A percentile compares a stretch with the other conserved stretches of the same genome.
Conservation (phyloP, 1,140 invertebrate genomes). For the Leptinotarsa undecemlineata region DNA sequence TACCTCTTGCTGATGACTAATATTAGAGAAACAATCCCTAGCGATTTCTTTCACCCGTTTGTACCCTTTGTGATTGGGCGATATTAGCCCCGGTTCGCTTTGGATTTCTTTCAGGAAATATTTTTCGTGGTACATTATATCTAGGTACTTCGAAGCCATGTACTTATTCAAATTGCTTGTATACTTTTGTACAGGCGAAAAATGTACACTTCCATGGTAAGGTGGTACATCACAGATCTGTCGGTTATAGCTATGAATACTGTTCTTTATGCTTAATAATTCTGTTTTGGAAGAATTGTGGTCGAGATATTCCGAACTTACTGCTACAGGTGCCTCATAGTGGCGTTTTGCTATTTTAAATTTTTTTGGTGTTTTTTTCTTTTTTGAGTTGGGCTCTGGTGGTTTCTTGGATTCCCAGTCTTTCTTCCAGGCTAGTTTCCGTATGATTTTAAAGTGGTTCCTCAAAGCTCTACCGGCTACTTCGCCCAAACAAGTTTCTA, state of each 20-base stretch:
- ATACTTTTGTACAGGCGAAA: slow-evolving; percentile 56
- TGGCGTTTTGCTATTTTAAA: background rate
- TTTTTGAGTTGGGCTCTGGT: slow-evolving; percentile 55
- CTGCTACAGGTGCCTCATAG: background rate
- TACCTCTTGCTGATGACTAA: slow-evolving; percentile 55
- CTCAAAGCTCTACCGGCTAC: slow-evolving; percentile 47
- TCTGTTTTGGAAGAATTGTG: slow-evolving; percentile 17
- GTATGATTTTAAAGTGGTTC: slow-evolving; percentile 52
- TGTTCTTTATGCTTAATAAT: slow-evolving; percentile 51
- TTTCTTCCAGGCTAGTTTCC: slow-evolving; percentile 51
- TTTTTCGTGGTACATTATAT: slow-evolving; percentile 60
- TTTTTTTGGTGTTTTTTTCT: slow-evolving; percentile 39
- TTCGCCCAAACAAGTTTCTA: slow-evolving; percentile 49
- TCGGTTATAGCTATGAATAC: slow-evolving; percentile 51
- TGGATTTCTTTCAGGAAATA: slow-evolving; percentile 58
- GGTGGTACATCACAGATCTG: slow-evolving; percentile 46
- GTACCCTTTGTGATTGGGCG: slow-evolving; percentile 57
- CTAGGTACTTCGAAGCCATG: slow-evolving; percentile 61
- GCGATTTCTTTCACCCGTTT: slow-evolving; percentile 53
- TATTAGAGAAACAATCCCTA: slow-evolving; percentile 55
- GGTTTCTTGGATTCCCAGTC: slow-evolving; percentile 53
- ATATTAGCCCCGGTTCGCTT: slow-evolving; percentile 54
- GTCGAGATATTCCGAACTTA: background rate
- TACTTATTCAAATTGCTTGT: slow-evolving; percentile 56
- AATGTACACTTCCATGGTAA: slow-evolving; percentile 42